Conservation (phyloP, 2,888 invertebrate species). For the Noctua janthina region DNA sequence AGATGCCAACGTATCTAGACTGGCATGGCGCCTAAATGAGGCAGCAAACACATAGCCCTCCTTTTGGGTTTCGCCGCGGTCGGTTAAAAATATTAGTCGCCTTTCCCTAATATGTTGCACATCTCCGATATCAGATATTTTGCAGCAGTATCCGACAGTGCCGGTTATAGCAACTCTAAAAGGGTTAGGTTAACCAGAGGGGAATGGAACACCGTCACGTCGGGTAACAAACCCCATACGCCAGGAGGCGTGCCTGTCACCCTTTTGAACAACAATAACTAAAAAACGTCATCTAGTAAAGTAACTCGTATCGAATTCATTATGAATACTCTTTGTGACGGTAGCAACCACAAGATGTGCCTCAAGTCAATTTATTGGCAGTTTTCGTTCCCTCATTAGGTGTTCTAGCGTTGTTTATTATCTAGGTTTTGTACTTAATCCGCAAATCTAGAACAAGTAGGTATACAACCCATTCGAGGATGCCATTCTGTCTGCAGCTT, state of each 20-base stretch:
- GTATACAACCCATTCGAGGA: no score
- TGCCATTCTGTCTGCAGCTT: no score
- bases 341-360: neutral
- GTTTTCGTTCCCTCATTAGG: neutral
- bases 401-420: neutral
- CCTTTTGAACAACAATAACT: neutral
- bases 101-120: neutral
- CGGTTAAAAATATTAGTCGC: neutral
- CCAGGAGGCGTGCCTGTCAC: slow-evolving; percentile 34
- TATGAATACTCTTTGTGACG: neutral
- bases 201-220: neutral
- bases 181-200: slow-evolving; percentile 8
- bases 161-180: neutral
- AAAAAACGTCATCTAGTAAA: neutral
- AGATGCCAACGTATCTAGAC: neutral
- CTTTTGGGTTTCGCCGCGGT: neutral
- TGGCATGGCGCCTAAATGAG: neutral
- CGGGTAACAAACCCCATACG: neutral
- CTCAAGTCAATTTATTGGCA: neutral
- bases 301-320: neutral
- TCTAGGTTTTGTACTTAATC: no score
- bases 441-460: neutral
- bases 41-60: neutral
- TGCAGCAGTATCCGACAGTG: neutral
- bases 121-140: no score